A percentile compares a stretch with the other conserved stretches of the same genome.
These are phyloP conservation scores for Marcusenius ussheri DNA, from an alignment of 2,113 vertebrate species.

Conservation along the genomic window DNA sequence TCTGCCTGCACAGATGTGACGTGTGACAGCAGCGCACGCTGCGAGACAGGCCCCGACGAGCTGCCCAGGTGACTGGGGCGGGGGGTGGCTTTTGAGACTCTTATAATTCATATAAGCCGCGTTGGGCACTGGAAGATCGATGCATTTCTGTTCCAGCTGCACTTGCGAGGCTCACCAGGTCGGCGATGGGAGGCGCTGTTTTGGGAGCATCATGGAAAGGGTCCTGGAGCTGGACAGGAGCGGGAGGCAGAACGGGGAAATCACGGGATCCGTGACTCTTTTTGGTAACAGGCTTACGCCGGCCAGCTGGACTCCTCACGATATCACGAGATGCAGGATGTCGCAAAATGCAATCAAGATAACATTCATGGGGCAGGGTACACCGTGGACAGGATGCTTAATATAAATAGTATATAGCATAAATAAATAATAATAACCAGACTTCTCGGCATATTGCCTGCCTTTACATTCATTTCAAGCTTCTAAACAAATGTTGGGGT, in stretches of 20 bases:
- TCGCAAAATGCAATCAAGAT: not conserved
- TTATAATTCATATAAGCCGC: too few relatives aligned
- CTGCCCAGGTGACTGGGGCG: constrained; percentile 42
- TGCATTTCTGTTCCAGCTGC: constrained; percentile 45
- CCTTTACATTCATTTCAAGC: not conserved
- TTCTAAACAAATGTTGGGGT: not conserved
- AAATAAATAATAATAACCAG: not conserved
- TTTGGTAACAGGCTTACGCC: constrained; percentile 52
- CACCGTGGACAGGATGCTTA: not conserved
- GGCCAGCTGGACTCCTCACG: not conserved
- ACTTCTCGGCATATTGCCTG: not conserved
- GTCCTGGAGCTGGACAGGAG: constrained; percentile 57
- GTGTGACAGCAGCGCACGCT: constrained; percentile 63
- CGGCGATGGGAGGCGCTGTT: constrained; percentile 75
- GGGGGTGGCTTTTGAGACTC: too few relatives aligned
- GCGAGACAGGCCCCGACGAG: constrained; percentile 53
- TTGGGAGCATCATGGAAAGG: constrained; percentile 71
- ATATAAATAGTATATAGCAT: not conserved
- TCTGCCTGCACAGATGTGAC: constrained; percentile 49
- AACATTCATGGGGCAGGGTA: not conserved
- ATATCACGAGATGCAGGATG: not conserved
- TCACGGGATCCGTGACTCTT: constrained; percentile 54
- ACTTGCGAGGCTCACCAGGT: constrained; percentile 66
- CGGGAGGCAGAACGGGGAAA: constrained; percentile 39
- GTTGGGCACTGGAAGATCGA: not conserved